Conservation (phyloP, 1,140 invertebrate species). For the Drosophila chauvacae region DNA sequence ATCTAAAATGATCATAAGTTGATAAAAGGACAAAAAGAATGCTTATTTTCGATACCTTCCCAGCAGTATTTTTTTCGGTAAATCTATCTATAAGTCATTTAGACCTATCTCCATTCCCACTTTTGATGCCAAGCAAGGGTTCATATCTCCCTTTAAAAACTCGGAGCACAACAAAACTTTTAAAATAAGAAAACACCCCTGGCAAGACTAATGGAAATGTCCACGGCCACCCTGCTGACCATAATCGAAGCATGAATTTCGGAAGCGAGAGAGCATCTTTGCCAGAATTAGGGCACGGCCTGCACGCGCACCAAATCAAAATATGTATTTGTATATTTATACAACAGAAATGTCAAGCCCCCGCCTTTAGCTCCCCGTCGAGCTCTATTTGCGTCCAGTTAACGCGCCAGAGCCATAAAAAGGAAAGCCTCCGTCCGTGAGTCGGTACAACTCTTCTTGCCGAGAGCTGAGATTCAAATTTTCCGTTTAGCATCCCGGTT, state of each 20-base stretch:
- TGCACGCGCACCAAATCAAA: slow-evolving; percentile 79
- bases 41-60: background rate
- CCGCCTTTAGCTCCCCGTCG: slow-evolving; percentile 38
- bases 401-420: slow-evolving; percentile 73
- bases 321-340: slow-evolving; percentile 69
- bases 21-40: background rate
- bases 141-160: background rate
- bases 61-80: background rate
- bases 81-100: background rate
- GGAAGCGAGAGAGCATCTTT: background rate
- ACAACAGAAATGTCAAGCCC: slow-evolving; percentile 66
- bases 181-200: background rate
- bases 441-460: slow-evolving; percentile 34
- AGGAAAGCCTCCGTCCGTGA: slow-evolving; percentile 53
- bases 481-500: slow-evolving; percentile 67
- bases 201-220: background rate
- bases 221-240: slow-evolving; percentile 22
- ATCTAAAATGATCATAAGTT: too few relatives aligned
- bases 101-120: too few relatives aligned
- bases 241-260: slow-evolving; percentile 28
- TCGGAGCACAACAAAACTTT: background rate
- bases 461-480: slow-evolving; percentile 69
- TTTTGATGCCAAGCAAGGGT: too few relatives aligned
- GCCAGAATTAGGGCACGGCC: slow-evolving; percentile 61
- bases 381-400: slow-evolving; percentile 81